A percentile compares a stretch with the other conserved stretches of the same genome.
Evolutionary conservation across 2,113 vertebrate species (phyloP).

Genomic region (Apaloderma vittatum): DNA sequence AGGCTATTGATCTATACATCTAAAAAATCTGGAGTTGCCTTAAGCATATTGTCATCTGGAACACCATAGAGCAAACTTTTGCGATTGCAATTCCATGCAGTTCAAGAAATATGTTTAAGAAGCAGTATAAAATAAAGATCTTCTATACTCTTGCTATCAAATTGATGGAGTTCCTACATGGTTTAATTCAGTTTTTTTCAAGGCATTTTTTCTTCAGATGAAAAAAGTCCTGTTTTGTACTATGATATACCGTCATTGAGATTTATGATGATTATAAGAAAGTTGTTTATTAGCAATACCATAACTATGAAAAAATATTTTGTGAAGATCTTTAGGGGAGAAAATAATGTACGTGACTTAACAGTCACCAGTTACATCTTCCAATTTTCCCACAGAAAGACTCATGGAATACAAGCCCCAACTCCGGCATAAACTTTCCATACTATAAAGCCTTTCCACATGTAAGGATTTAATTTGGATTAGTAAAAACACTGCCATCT

Average conservation of each 20-base stretch:
- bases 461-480: background rate
- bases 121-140: background rate
- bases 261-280: background rate
- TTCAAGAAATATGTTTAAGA: background rate
- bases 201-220: background rate
- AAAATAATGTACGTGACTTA: background rate
- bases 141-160: background rate
- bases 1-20: background rate
- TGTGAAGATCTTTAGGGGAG: background rate
- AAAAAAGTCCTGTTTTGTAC: background rate
- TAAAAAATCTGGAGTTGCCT: background rate
- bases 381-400: background rate
- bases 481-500: background rate
- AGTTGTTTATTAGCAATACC: background rate
- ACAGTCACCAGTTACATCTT: rapidly evolving
- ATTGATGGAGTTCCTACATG: background rate
- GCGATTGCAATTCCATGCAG: background rate
- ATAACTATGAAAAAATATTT: background rate
- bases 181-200: background rate
- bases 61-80: background rate
- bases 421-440: background rate
- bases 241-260: background rate
- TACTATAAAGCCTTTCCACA: background rate
- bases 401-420: background rate
- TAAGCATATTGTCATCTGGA: background rate